Base-by-base conservation (phyloP, 2,113 vertebrate species). In the Dicerorhinus sumatrensis region DNA sequence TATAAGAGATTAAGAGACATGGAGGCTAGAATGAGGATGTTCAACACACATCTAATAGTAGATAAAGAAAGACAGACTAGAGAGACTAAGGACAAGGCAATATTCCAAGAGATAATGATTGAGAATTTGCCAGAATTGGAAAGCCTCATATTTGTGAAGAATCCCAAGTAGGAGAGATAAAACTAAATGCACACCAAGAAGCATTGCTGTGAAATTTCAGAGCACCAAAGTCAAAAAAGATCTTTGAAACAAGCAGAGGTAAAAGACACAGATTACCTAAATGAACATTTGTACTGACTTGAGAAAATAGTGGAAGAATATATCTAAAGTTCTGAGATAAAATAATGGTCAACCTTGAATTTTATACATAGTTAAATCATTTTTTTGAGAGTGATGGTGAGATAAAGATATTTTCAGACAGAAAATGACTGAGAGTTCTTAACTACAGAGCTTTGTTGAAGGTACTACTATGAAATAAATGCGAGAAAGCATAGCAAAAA, bases 331-430 rank as follows among this genome's bases (percentile, higher is more conserved):
- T 87, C 73, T 54, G 29, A 86, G 72, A 95, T 95, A 93, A 84
- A 95, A 91, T 62, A 91, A 29, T 51, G 67, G 63, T 88, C 86
- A 91, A 42, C 33, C 83, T 75, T 80, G 73, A 73, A 60, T 84
- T 83, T 56, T 81, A 91, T 23, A n/a, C 54, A 72, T 20, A 72
- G 46, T 18, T 27, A 77, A 88, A 25, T 23, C 51, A 67, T 80
- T n/a, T 92, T 93, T 79, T 69, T 3, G 11, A 81, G 46, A 77
- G 8, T 16, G 27, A 96, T 58, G 31, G 81, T 93, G 33, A 94
- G 90, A 54, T 77, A 89, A 87, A 84, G 48, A 88, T 23, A 87
- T 83, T 92, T 96, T 88, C 51, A 83, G n/a, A 91, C 67, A 51
- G 42, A 36, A 69, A 77, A 86, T 89, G 46, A 69, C 65, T 62